Evolutionary conservation across 2,113 vertebrate genomes (phyloP).

Genomic region (Trochalopteron elliotii): DNA sequence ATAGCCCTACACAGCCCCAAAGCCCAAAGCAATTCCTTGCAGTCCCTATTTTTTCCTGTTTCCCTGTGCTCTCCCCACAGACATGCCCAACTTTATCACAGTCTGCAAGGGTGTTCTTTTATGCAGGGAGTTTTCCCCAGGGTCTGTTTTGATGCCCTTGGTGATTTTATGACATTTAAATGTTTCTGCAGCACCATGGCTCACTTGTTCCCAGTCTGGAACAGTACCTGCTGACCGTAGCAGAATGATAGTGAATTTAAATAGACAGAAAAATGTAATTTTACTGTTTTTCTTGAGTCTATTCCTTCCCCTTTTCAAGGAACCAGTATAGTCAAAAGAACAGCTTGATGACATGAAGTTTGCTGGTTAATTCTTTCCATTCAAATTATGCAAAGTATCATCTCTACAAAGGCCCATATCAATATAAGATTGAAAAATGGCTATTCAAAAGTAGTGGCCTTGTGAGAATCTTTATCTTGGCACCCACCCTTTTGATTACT

Average conservation of each 20-base stretch:
- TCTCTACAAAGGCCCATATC: background rate
- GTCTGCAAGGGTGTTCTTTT: background rate
- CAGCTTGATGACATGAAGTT: background rate
- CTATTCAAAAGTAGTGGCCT: background rate
- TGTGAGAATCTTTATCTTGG: background rate
- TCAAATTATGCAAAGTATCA: background rate
- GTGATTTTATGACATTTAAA: background rate
- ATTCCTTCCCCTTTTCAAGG: background rate
- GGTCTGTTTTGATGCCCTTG: accelerated
- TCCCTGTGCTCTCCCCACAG: background rate
- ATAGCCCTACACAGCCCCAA: background rate
- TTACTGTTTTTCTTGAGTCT: background rate
- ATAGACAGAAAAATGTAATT: background rate
- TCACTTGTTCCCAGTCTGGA: background rate
- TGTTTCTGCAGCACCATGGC: background rate
- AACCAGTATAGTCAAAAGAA: background rate
- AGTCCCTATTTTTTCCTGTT: background rate
- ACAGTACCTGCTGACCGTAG: background rate
- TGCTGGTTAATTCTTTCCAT: background rate
- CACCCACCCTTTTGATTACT: background rate
- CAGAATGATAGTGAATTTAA: background rate
- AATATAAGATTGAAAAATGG: background rate
- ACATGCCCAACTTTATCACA: background rate
- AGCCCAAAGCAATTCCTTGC: background rate
- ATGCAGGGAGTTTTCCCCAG: background rate